Evolutionary conservation across 2,113 vertebrate species (phyloP), one percentile per base, ranked within the genome.

Genomic region (Balaeniceps rex): DNA sequence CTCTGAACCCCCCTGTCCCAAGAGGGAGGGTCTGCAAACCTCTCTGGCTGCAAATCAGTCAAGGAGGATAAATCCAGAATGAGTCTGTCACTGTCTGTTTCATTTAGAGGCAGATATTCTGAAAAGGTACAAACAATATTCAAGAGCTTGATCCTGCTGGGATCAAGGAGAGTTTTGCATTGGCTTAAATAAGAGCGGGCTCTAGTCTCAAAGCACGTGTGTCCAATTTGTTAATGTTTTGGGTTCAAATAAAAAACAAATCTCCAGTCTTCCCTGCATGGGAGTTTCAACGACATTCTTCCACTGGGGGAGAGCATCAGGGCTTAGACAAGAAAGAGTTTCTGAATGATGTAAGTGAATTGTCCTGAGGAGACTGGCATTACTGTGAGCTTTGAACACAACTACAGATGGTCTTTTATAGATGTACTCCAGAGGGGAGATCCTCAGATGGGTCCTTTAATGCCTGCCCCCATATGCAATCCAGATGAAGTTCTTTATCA

Each of bases 401-500:
- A 92, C 93, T 96, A 97, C 95, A 97, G 95, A 97, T 88, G 87
- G 63, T 66, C 93, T 97, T 97, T 96, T 95, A 94, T 94, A 91
- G 95, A 93, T 75, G 80, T 65, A 57, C 95, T 96, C 97, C 94
- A 94, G 96, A 94, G 96, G 95, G 96, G 95, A 97, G 94, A 97
- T 96, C 94, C 90, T 97, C 69, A 97, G 96, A 96, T 95, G 91
- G 96, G 94, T 72, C 94, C 96, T 97, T 97, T 97, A 97, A 97
- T 97, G 95, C 95, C 80, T 96, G 52, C 51, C 87, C 83, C 92
- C 96, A 97, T 97, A 93, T 97, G 96, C 81, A 94, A 97, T 94
- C 97, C 95, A 97, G 97, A 97, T 97, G 96, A 96, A 94, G 91
- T 90, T 95, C 83, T 92, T 96, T 97, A 97, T 97, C 96, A 72